phyloP scores from a whole-genome alignment of 2,797 vertebrate genomes.

The Typhlichthys subterraneus region DNA sequence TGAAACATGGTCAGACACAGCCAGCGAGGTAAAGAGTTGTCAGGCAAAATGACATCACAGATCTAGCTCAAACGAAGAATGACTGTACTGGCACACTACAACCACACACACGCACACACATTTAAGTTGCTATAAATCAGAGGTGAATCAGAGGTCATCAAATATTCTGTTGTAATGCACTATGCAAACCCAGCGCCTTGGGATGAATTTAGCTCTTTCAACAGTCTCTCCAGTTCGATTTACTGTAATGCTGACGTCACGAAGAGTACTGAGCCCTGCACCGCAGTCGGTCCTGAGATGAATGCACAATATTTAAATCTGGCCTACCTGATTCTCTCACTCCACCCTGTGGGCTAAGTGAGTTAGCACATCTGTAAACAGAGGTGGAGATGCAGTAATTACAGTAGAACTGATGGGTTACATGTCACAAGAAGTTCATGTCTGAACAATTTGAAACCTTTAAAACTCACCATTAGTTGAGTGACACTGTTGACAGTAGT shows the following conservation, averaged over 20 bases:
- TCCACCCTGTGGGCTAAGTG: conserved; percentile 72
- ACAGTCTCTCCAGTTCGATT: conserved; percentile 50
- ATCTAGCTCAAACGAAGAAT: conserved; percentile 14
- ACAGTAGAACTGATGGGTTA: background rate
- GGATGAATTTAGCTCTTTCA: conserved; percentile 26
- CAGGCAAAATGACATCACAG: conserved; percentile 13
- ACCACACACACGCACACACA: too few species aligned
- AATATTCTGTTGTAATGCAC: background rate
- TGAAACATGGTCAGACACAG: conserved; percentile 35
- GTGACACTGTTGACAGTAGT: too few species aligned
- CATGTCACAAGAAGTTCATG: background rate
- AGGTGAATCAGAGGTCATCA: too few species aligned
- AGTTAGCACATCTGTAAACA: conserved; percentile 57
- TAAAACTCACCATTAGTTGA: too few species aligned
- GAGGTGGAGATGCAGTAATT: conserved; percentile 12
- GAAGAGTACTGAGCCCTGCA: conserved; percentile 58
- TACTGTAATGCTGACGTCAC: conserved; percentile 73
- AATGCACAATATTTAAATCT: conserved; percentile 82
- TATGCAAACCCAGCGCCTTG: conserved; percentile 20
- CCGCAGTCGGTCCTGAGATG: conserved; percentile 84
- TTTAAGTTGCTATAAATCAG: too few species aligned
- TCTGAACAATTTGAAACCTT: background rate
- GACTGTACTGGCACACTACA: too few species aligned
- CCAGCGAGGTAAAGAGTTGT: conserved; percentile 20
- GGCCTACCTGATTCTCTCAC: conserved; percentile 75